phyloP scores from a whole-genome alignment of 2,797 vertebrate species.

The Sebastes steindachneri region DNA sequence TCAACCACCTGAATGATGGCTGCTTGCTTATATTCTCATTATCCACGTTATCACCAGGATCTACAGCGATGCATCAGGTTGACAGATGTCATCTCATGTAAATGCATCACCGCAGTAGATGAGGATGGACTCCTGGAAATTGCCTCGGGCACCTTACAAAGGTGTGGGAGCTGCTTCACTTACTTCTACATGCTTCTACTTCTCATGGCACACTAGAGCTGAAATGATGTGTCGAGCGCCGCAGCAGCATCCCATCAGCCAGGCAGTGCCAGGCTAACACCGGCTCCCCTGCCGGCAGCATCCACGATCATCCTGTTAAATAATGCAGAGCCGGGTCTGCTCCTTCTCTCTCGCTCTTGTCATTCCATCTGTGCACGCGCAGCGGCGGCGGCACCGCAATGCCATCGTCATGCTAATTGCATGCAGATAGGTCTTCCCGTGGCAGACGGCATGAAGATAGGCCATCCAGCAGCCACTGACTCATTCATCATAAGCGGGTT shows the following conservation, averaged over 20 bases:
- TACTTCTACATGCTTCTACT: slow-evolving; percentile 18
- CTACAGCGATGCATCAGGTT: slow-evolving; percentile 13
- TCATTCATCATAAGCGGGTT: slow-evolving; percentile 73
- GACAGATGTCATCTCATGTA: slow-evolving; percentile 40
- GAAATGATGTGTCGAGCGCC: slow-evolving; percentile 45
- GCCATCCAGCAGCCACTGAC: slow-evolving; percentile 37
- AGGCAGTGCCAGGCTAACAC: slow-evolving; percentile 34
- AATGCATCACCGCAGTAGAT: slow-evolving; percentile 28
- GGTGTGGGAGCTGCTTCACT: slow-evolving; percentile 19
- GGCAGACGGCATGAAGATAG: slow-evolving; percentile 41
- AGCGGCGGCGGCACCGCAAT: slow-evolving; percentile 18
- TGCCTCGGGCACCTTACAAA: neutral
- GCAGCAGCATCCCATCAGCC: slow-evolving; percentile 54
- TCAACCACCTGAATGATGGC: slow-evolving; percentile 5
- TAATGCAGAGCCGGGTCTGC: slow-evolving; percentile 63
- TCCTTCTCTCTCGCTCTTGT: slow-evolving; percentile 43
- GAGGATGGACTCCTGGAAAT: slow-evolving; percentile 14
- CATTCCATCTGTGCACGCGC: slow-evolving; percentile 10
- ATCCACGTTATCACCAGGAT: slow-evolving; percentile 10
- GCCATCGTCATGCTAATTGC: slow-evolving; percentile 76
- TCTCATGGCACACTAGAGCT: slow-evolving; percentile 39
- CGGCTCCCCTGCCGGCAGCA: slow-evolving; percentile 46
- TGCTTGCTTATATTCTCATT: slow-evolving; percentile 24
- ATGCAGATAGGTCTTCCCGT: slow-evolving; percentile 52
- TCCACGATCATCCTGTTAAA: slow-evolving; percentile 71